These are phyloP conservation scores for Hirtodrosophila cameraria DNA, from an alignment of 2,888 invertebrate genomes.

Conservation along the genomic window DNA sequence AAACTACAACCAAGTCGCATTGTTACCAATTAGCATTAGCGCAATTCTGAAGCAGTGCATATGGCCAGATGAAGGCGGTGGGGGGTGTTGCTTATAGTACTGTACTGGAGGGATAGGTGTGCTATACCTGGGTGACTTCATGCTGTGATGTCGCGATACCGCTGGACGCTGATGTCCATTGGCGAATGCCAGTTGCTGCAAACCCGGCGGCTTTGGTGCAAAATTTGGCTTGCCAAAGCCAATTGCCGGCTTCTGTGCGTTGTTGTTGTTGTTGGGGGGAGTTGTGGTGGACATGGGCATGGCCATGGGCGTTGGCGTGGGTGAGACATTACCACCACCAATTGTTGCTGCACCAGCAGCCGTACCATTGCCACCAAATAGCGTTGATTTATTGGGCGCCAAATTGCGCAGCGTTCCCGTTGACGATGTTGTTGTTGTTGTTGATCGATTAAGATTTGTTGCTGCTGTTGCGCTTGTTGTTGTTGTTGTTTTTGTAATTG, in stretches of 20 bases:
- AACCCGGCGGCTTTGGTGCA: constrained; percentile 92
- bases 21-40: constrained; percentile 1
- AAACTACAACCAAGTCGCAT: constrained; percentile 2
- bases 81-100: constrained; percentile 16
- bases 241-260: constrained; percentile 67
- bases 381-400: constrained; percentile 83
- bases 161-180: constrained; percentile 83
- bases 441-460: constrained; percentile 38
- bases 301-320: constrained; percentile 30
- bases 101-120: constrained; percentile 14
- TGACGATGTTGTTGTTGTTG: constrained; percentile 41
- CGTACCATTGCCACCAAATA: constrained; percentile 74
- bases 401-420: constrained; percentile 70
- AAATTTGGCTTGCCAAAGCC: constrained; percentile 92
- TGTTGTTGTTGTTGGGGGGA: constrained; percentile 35
- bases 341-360: constrained; percentile 6
- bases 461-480: constrained; percentile 51
- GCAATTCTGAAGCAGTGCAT: constrained; percentile 31
- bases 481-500: constrained; percentile 73
- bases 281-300: too few species aligned
- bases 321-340: constrained; percentile 46
- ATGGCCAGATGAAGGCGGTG: not conserved
- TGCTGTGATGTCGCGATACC: constrained; percentile 92
- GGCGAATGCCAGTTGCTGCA: constrained; percentile 83
- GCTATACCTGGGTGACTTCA: constrained; percentile 90